Conservation (phyloP, 2,113 vertebrate species). For the Alethe castanea region DNA sequence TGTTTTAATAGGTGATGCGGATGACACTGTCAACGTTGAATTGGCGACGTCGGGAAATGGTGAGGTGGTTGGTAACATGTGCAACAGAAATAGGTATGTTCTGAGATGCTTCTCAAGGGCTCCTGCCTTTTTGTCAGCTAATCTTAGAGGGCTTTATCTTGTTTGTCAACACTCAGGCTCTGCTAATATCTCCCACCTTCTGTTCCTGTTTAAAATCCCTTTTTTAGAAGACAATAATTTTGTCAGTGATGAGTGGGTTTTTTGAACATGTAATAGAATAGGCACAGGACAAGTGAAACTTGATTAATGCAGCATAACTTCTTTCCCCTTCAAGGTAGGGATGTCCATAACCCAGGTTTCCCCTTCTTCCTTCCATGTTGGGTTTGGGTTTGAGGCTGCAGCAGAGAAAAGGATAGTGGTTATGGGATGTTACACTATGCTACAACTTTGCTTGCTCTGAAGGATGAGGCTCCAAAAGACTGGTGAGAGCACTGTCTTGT, state of each 20-base stretch:
- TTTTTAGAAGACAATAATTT: background rate
- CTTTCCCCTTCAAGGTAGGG: background rate
- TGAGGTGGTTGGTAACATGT: constrained; percentile 85
- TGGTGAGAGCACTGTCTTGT: background rate
- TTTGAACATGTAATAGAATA: background rate
- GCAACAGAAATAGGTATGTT: constrained; percentile 86
- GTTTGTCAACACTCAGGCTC: background rate
- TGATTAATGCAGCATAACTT: background rate
- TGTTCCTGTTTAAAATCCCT: background rate
- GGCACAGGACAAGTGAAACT: background rate
- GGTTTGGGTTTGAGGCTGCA: background rate
- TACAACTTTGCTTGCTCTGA: background rate
- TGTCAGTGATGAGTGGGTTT: background rate
- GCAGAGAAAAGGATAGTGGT: background rate
- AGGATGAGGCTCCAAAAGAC: background rate
- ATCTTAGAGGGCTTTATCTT: background rate
- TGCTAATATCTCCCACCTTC: background rate
- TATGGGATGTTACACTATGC: background rate
- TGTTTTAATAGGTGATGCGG: background rate
- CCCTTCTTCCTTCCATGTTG: background rate
- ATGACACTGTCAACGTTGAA: constrained; percentile 83
- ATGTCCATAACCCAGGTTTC: background rate
- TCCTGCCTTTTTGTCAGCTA: background rate
- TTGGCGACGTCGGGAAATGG: constrained; percentile 85
- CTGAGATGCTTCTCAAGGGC: background rate